phyloP scores from a whole-genome alignment of 1,140 invertebrate genomes.

The Penaeus japonicus region DNA sequence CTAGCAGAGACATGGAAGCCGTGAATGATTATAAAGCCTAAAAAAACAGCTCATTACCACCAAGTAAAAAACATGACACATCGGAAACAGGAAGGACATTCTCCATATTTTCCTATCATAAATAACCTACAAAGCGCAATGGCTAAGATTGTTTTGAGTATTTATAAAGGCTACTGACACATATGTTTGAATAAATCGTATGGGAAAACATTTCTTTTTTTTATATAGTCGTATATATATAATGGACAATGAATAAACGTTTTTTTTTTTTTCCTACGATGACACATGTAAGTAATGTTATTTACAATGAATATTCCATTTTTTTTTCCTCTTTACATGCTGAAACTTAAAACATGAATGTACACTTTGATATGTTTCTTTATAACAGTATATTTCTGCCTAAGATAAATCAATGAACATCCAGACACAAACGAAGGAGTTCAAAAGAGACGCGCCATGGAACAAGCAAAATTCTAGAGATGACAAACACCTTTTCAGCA shows the following conservation, averaged over 20 bases:
- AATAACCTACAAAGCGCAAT: background rate
- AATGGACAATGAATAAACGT: constrained; percentile 6
- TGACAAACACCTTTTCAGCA: background rate
- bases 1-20: no score
- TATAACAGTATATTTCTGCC: background rate
- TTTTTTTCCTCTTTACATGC: no score
- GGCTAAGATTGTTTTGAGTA: background rate
- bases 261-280: background rate
- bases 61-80: no score
- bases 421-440: no score
- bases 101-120: background rate
- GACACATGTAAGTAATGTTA: constrained; percentile 18
- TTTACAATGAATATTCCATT: background rate
- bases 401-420: no score
- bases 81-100: background rate
- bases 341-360: background rate
- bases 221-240: constrained; percentile 18
- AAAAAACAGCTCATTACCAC: no score
- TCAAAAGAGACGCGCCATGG: no score
- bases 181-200: no score
- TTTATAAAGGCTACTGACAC: constrained; percentile 2
- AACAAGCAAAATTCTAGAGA: no score
- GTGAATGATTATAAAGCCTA: no score
- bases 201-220: background rate
- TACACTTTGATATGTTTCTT: background rate